A percentile compares a stretch with the other conserved stretches of the same genome.
Evolutionary conservation across 92 coral and sea anemone species (phyloP).

Genomic region (Heliopora coerulea): DNA sequence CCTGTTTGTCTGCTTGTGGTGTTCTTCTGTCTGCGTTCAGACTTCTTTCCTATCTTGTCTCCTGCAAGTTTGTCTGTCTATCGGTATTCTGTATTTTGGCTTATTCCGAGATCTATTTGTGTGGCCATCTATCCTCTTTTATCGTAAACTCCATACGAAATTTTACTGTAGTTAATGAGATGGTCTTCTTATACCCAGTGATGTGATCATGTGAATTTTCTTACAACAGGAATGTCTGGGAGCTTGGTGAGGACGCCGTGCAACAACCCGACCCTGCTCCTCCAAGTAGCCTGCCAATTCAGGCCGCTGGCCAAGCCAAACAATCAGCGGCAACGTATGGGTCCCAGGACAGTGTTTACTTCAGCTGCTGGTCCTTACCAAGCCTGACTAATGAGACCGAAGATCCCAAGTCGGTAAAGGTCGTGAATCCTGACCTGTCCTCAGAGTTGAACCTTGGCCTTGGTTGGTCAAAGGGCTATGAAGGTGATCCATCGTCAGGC

Average conservation of each 20-base stretch:
- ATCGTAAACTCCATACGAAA: too few relatives aligned
- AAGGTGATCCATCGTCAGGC: conserved; percentile 1
- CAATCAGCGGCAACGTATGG: conserved; percentile 64
- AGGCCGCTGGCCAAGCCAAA: conserved; percentile 31
- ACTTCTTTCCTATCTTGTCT: too few relatives aligned
- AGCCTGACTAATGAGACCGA: conserved; percentile 55
- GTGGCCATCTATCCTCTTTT: too few relatives aligned
- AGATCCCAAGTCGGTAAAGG: background rate
- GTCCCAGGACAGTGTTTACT: conserved; percentile 93
- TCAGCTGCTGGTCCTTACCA: conserved; percentile 95
- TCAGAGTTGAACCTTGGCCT: conserved; percentile 2
- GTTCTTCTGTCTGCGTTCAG: too few relatives aligned
- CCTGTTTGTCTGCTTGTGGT: too few relatives aligned
- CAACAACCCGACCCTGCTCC: conserved; percentile 40
- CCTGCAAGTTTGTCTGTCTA: too few relatives aligned
- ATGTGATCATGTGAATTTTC: too few relatives aligned
- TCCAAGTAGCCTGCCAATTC: conserved; percentile 13
- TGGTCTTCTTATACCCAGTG: too few relatives aligned
- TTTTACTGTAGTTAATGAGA: too few relatives aligned
- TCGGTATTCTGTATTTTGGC: too few relatives aligned
- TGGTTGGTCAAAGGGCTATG: conserved; percentile 27
- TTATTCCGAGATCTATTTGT: too few relatives aligned
- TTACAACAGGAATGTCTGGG: conserved; percentile 99
- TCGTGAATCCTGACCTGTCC: background rate
- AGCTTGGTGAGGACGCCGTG: conserved; percentile 51